These are phyloP conservation scores for Choloepus hoffmanni DNA, from an alignment of 2,113 vertebrate genomes.

Conservation along the genomic window DNA sequence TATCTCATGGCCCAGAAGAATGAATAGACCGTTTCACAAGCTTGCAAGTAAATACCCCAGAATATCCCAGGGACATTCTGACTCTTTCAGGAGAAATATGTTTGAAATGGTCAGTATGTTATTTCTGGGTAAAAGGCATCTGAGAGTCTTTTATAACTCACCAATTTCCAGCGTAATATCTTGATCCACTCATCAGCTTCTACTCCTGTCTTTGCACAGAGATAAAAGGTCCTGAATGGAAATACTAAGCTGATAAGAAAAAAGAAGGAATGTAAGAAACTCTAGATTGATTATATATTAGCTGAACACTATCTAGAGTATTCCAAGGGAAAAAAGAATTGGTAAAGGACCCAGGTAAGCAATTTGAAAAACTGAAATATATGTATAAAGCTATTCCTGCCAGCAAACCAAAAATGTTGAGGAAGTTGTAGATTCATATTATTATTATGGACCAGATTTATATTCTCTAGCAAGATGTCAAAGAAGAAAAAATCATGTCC, in stretches of 20 bases:
- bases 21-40: background rate
- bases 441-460: background rate
- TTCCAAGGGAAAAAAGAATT: background rate
- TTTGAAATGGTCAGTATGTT: background rate
- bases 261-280: conserved; percentile 43
- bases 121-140: background rate
- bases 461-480: conserved; percentile 16
- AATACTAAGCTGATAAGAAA: conserved; percentile 93
- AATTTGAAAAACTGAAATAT: background rate
- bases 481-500: background rate
- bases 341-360: background rate
- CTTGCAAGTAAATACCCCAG: background rate
- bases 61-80: background rate
- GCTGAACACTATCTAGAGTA: background rate
- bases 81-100: background rate
- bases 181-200: conserved; percentile 99
- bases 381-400: background rate
- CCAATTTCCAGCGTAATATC: conserved; percentile 96
- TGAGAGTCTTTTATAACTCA: conserved; percentile 83
- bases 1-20: background rate
- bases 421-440: background rate
- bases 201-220: conserved; percentile 95
- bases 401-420: background rate
- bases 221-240: conserved; percentile 95
- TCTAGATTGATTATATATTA: background rate